These are phyloP conservation scores for Pasiphila rectangulata DNA, from an alignment of 2,888 invertebrate species.

Conservation along the genomic window DNA sequence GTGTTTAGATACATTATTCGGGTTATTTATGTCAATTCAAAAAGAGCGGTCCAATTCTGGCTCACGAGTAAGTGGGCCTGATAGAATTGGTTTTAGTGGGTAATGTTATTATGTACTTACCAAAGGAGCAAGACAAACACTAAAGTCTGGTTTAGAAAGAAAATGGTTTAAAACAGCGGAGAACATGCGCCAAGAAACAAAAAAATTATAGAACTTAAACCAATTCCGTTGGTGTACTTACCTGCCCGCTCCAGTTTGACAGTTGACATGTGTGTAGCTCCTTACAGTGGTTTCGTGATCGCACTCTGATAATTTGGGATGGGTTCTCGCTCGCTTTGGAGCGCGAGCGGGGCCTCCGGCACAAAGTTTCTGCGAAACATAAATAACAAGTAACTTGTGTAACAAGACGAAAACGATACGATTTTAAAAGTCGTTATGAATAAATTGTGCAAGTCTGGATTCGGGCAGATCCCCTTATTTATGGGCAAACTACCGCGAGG, in stretches of 20 bases:
- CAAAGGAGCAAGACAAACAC: no score
- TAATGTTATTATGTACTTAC: background rate
- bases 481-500: constrained; percentile 41
- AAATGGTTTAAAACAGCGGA: no score
- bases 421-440: constrained; percentile 40
- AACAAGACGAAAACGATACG: constrained; percentile 39
- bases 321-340: background rate
- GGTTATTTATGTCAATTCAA: constrained; percentile 14
- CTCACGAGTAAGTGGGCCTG: background rate
- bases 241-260: no score
- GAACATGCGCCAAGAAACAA: no score
- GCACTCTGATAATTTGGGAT: background rate
- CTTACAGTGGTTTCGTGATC: background rate
- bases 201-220: no score
- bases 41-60: background rate
- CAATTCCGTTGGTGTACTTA: background rate
- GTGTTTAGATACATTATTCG: constrained; percentile 21
- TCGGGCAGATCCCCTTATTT: constrained; percentile 47
- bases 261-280: no score
- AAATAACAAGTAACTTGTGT: constrained; percentile 30
- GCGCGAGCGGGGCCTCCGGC: background rate
- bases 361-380: constrained; percentile 17
- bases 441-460: constrained; percentile 39
- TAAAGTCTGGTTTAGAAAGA: background rate
- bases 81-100: background rate